Evolutionary conservation across 2,113 vertebrate genomes (phyloP).

Genomic region (Nyctereutes procyonoides): DNA sequence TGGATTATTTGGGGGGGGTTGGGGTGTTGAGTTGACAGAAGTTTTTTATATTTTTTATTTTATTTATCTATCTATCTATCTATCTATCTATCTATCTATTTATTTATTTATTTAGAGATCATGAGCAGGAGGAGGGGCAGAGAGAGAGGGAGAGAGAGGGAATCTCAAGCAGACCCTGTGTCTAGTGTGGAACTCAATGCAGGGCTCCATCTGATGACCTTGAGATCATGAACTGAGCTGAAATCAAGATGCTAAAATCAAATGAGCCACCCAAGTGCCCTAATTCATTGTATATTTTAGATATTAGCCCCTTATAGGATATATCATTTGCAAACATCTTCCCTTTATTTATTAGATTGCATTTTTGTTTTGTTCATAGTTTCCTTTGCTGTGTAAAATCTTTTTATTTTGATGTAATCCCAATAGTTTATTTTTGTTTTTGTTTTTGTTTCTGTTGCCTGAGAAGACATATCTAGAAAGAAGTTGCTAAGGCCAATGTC

Average conservation of each 20-base stretch:
- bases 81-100: not conserved
- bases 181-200: not conserved
- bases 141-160: not conserved
- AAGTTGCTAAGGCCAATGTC: not conserved
- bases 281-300: not conserved
- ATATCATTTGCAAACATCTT: not conserved
- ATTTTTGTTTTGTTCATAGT: not conserved
- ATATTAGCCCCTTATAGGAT: not conserved
- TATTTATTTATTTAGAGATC: not conserved
- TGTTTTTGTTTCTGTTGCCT: not conserved
- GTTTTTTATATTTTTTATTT: not conserved
- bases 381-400: not conserved
- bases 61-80: not conserved
- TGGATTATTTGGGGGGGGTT: not conserved
- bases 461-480: not conserved
- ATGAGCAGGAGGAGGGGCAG: not conserved
- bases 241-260: not conserved
- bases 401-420: not conserved
- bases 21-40: not conserved
- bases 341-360: not conserved
- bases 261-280: not conserved
- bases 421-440: not conserved
- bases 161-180: not conserved
- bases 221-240: not conserved
- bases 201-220: not conserved